Percentiles rank a stretch among this genome's conserved stretches.
Evolutionary conservation across 1,140 invertebrate genomes (phyloP).

Genomic region (Diorhabda sublineata): DNA sequence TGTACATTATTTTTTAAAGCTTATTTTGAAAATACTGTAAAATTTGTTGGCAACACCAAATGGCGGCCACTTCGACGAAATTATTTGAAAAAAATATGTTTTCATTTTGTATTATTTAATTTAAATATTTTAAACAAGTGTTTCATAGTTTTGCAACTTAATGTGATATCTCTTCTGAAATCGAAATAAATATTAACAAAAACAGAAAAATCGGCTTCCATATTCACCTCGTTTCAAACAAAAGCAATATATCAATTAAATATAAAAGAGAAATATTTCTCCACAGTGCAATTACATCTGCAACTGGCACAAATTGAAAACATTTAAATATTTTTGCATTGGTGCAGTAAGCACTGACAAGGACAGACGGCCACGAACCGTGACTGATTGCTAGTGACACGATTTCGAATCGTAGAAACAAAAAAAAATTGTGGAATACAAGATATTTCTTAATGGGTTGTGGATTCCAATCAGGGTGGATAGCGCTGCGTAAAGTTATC

Average conservation of each 20-base stretch:
- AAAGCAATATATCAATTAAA: conserved; percentile 6
- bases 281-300: conserved; percentile 19
- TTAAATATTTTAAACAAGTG: too few relatives aligned
- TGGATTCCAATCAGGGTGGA: not conserved
- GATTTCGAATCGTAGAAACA: conserved; percentile 26
- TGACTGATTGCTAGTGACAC: conserved; percentile 29
- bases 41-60: too few relatives aligned
- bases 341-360: conserved; percentile 17
- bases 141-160: too few relatives aligned
- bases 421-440: conserved; percentile 4
- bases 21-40: too few relatives aligned
- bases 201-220: not conserved
- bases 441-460: not conserved
- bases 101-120: too few relatives aligned
- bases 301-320: conserved; percentile 26
- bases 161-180: not conserved
- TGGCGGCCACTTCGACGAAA: too few relatives aligned
- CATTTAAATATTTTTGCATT: conserved; percentile 21
- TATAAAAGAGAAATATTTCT: conserved; percentile 11
- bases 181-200: not conserved
- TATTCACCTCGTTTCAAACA: conserved; percentile 1
- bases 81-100: too few relatives aligned
- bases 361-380: conserved; percentile 27
- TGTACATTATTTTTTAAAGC: too few relatives aligned
- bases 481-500: not conserved